phyloP scores from a whole-genome alignment of 2,888 invertebrate genomes.

The Priocnemis perturbator region DNA sequence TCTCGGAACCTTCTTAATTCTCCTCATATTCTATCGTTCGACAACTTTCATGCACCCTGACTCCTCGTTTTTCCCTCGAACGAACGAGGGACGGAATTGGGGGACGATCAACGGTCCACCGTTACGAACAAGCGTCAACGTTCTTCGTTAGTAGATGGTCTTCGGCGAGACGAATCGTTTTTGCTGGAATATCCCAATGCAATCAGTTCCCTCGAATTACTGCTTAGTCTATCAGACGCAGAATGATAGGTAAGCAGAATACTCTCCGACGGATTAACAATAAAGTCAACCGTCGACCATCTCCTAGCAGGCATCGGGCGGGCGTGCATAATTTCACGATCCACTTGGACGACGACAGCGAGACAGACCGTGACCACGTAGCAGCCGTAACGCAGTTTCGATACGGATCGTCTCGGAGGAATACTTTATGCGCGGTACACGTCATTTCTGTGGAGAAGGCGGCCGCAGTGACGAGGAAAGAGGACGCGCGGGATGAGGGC shows the following conservation, averaged over 20 bases:
- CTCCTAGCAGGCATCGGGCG: background rate
- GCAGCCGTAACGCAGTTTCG: slow-evolving; percentile 70
- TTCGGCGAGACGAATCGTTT: too few species aligned
- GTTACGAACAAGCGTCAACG: too few species aligned
- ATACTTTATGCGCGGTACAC: slow-evolving; percentile 71
- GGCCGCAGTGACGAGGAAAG: slow-evolving; percentile 2
- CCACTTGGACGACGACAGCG: slow-evolving; percentile 23
- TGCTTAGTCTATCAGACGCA: too few species aligned
- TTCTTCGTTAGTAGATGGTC: background rate
- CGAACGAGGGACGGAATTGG: too few species aligned
- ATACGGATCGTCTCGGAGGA: slow-evolving; percentile 68
- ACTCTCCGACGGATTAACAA: background rate
- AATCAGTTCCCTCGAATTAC: slow-evolving; percentile 1
- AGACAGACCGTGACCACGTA: slow-evolving; percentile 59
- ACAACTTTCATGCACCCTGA: slow-evolving; percentile 12
- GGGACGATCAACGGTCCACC: too few species aligned
- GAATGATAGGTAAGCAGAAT: too few species aligned
- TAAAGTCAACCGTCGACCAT: background rate
- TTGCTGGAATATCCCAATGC: background rate
- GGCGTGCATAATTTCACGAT: slow-evolving; percentile 49
- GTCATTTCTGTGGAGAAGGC: slow-evolving; percentile 42
- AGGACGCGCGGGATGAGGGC: background rate
- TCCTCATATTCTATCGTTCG: slow-evolving; percentile 11
- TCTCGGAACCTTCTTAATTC: slow-evolving; percentile 18
- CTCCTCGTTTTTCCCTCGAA: too few species aligned